Evolutionary conservation across 1,140 invertebrate species (phyloP), one percentile per base, ranked within the genome.

Genomic region (Pentalonia nigronervosa): DNA sequence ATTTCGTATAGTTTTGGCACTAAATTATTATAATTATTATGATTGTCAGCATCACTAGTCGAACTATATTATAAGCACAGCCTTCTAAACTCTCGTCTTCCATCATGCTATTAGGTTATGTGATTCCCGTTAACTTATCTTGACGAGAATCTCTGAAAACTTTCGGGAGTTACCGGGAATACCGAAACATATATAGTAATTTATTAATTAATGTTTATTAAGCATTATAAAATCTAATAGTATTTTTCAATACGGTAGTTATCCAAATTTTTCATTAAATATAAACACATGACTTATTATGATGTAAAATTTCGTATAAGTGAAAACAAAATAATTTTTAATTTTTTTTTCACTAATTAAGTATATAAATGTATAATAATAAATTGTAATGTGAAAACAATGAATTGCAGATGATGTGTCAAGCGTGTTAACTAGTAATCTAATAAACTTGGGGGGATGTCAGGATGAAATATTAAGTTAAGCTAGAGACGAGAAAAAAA

Each of bases 11-110:
- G 60, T 76, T n/a, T 34, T 76, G 14, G 4, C 14, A n/a, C 30
- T n/a, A 76, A 67, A 76, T 76, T 76, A n/a, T 67, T 67, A 67
- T 67, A 17, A 67, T n/a, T n/a, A 67, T n/a, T n/a, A 67, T 67
- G n/a, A 76, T n/a, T 67, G 60, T 76, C 60, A 76, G n/a, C 2
- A 14, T 34, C n/a, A 76, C 14, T 7, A 6, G n/a, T 76, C 30
- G 1, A 76, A n/a, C 11, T 11, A 76, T 17, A 76, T 67, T 67
- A 67, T n/a, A 67, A 11, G 3, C 30, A 67, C 25, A n/a, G 11
- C 3, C 60, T n/a, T n/a, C 60, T 67, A 9, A 11, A 14, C 9
- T 3, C 60, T 67, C 30, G 30, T n/a, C 9, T 3, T 14, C 11
- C 11, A 67, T 67, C 30, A 11, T 30, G 30, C 21, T 67, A n/a